phyloP scores from a whole-genome alignment of 2,888 invertebrate species.

The Clusia tigrina region DNA sequence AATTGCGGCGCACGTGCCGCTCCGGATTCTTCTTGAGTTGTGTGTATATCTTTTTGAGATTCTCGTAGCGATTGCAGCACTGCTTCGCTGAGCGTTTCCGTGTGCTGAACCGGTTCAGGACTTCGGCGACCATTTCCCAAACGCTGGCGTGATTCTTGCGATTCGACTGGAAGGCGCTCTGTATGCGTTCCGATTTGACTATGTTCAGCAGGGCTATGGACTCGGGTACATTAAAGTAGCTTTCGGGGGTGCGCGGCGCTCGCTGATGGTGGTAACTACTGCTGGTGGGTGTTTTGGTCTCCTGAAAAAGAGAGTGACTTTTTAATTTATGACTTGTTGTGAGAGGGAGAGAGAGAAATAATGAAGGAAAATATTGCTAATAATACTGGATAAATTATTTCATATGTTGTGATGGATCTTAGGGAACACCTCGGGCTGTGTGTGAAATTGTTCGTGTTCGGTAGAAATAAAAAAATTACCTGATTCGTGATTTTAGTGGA shows the following conservation, averaged over 20 bases:
- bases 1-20: constrained; percentile 62
- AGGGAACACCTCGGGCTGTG: no score
- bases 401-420: no score
- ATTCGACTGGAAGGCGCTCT: constrained; percentile 63
- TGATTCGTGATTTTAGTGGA: no score
- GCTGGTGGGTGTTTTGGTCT: constrained; percentile 50
- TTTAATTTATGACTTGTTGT: neutral
- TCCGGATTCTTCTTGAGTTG: constrained; percentile 64
- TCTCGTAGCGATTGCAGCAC: constrained; percentile 64
- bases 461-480: no score
- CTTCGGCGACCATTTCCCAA: constrained; percentile 64
- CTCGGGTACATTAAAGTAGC: constrained; percentile 64
- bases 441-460: no score
- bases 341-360: no score
- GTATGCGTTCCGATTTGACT: constrained; percentile 63
- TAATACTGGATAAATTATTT: no score
- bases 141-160: constrained; percentile 64
- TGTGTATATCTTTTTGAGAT: constrained; percentile 63
- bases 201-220: constrained; percentile 63
- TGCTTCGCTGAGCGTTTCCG: constrained; percentile 62
- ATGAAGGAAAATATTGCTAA: no score
- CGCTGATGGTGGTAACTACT: constrained; percentile 60
- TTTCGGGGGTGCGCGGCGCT: constrained; percentile 62
- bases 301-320: constrained; percentile 39
- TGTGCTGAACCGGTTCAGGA: constrained; percentile 60